Conservation (phyloP, 1,140 invertebrate species). For the Brachystomella parvula region DNA sequence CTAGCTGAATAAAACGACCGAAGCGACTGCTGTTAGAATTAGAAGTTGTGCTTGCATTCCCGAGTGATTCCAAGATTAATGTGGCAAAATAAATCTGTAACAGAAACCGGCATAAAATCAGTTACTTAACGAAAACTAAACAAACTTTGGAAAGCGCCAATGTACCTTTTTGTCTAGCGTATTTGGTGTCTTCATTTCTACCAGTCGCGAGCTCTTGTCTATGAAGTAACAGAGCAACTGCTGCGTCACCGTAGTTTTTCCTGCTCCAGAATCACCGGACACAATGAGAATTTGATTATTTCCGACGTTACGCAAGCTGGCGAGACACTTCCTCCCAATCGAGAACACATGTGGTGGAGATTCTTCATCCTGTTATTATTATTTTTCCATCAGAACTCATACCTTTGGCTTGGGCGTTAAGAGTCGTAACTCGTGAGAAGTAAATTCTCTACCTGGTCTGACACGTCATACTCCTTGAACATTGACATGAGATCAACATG, state of each 20-base stretch:
- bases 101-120: slow-evolving; percentile 6
- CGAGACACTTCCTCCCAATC: slow-evolving; percentile 23
- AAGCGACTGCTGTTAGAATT: slow-evolving; percentile 58
- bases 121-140: background rate
- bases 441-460: background rate
- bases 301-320: slow-evolving; percentile 27
- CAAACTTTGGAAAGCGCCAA: background rate
- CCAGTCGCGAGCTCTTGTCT: slow-evolving; percentile 19
- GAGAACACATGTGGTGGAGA: slow-evolving; percentile 27
- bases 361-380: too few species aligned
- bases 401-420: too few species aligned
- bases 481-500: background rate
- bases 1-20: slow-evolving; percentile 46
- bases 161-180: slow-evolving; percentile 29
- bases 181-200: slow-evolving; percentile 19
- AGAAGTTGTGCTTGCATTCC: slow-evolving; percentile 55
- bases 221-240: slow-evolving; percentile 45
- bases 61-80: slow-evolving; percentile 52
- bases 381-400: too few species aligned
- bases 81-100: slow-evolving; percentile 41
- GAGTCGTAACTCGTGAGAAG: too few species aligned
- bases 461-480: background rate
- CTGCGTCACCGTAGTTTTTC: slow-evolving; percentile 45
- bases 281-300: slow-evolving; percentile 44
- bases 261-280: slow-evolving; percentile 46